phyloP scores from a whole-genome alignment of 1,140 invertebrate genomes.

The Drosophila kanapiae region DNA sequence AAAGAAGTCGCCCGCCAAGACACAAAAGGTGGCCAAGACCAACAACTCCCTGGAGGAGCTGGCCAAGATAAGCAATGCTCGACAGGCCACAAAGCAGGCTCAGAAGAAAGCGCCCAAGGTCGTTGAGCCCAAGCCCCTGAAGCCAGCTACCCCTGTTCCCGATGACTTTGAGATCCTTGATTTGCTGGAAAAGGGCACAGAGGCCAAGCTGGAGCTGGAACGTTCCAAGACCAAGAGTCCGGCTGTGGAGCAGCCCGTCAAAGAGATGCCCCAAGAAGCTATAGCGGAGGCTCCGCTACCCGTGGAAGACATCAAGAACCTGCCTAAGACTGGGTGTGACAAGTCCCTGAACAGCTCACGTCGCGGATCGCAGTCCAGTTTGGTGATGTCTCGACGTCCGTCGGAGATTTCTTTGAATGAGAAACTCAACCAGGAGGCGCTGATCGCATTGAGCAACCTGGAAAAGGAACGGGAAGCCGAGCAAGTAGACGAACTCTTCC shows the following conservation, averaged over 20 bases:
- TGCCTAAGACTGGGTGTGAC: slow-evolving; percentile 79
- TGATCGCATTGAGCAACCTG: slow-evolving; percentile 37
- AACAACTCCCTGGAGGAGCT: slow-evolving; percentile 68
- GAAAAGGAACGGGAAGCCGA: slow-evolving; percentile 43
- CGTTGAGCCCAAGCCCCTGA: slow-evolving; percentile 19
- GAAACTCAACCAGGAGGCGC: slow-evolving; percentile 61
- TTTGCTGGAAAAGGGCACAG: slow-evolving; percentile 64
- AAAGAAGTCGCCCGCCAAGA: slow-evolving; percentile 58
- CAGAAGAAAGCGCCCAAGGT: slow-evolving; percentile 31
- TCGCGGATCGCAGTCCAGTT: slow-evolving; percentile 69
- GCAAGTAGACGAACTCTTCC: slow-evolving; percentile 53
- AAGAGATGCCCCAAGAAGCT: slow-evolving; percentile 1
- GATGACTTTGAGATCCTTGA: slow-evolving; percentile 74
- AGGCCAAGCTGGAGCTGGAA: slow-evolving; percentile 56
- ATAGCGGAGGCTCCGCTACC: background rate
- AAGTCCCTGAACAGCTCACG: slow-evolving; percentile 72
- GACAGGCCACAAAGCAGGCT: slow-evolving; percentile 46
- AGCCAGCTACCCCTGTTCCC: slow-evolving; percentile 60
- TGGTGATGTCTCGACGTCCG: slow-evolving; percentile 53
- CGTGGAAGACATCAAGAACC: slow-evolving; percentile 74
- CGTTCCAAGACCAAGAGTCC: slow-evolving; percentile 71
- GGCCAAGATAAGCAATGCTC: slow-evolving; percentile 61
- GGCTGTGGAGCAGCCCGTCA: slow-evolving; percentile 15
- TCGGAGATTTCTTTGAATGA: slow-evolving; percentile 65
- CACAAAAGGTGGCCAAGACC: slow-evolving; percentile 38